Evolutionary conservation across 2,888 invertebrate genomes (phyloP).

Genomic region (Hirtodrosophila trivittata): DNA sequence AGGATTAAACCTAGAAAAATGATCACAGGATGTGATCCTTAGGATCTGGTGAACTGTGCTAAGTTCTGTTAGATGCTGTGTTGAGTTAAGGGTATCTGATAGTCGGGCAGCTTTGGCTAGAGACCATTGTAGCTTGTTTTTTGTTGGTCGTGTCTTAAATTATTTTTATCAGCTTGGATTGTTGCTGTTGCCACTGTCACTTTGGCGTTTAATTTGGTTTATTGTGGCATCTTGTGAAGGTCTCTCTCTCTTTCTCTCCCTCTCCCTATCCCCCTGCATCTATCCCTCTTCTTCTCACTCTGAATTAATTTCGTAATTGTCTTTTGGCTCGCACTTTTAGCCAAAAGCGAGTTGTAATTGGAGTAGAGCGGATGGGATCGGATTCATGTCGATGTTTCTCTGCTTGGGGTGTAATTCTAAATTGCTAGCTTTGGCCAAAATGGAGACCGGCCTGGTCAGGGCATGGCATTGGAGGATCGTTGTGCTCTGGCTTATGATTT

Average conservation of each 20-base stretch:
- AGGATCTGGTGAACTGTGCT: too few species aligned
- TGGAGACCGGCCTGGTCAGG: constrained; percentile 8
- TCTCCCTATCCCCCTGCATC: not conserved
- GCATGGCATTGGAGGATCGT: constrained; percentile 35
- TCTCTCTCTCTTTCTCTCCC: constrained; percentile 44
- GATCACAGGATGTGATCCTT: too few species aligned
- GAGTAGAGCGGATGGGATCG: constrained; percentile 29
- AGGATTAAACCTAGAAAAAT: too few species aligned
- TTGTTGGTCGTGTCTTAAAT: constrained; percentile 37
- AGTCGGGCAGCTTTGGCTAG: too few species aligned
- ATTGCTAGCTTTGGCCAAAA: constrained; percentile 19
- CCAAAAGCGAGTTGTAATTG: constrained; percentile 53
- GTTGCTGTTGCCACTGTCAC: constrained; percentile 56
- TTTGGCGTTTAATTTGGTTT: constrained; percentile 72
- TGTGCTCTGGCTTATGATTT: constrained; percentile 22
- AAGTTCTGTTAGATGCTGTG: too few species aligned
- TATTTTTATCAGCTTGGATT: constrained; percentile 66
- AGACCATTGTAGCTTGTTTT: constrained; percentile 8
- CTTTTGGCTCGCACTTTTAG: constrained; percentile 25
- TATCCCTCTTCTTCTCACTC: constrained; percentile 28
- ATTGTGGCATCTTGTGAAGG: constrained; percentile 68
- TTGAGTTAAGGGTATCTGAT: too few species aligned
- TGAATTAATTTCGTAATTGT: constrained; percentile 64
- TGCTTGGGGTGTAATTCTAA: constrained; percentile 41
- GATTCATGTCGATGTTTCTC: constrained; percentile 13